A percentile compares a stretch with the other conserved stretches of the same genome.
phyloP scores from a whole-genome alignment of 2,888 invertebrate species.

The Mimachlamys varia region DNA sequence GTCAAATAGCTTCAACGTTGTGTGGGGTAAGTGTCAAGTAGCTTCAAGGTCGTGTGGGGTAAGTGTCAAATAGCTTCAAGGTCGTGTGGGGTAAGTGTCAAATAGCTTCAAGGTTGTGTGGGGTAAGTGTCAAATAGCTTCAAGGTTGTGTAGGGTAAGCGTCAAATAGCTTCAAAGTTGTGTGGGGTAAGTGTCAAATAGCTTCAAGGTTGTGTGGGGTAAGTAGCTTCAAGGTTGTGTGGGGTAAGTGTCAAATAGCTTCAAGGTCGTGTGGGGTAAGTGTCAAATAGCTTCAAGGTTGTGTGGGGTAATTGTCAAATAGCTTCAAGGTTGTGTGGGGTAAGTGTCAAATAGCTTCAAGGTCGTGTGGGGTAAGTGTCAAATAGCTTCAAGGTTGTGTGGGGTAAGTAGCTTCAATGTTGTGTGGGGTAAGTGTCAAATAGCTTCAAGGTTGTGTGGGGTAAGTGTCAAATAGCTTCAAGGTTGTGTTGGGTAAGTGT shows the following conservation, averaged over 20 bases:
- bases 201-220: slow-evolving; percentile 91
- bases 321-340: slow-evolving; percentile 91
- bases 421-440: too few species aligned
- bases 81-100: too few species aligned
- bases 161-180: slow-evolving; percentile 90
- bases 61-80: slow-evolving; percentile 90
- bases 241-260: too few species aligned
- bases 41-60: slow-evolving; percentile 91
- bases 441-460: slow-evolving; percentile 91
- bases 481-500: too few species aligned
- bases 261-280: slow-evolving; percentile 92
- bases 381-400: slow-evolving; percentile 90
- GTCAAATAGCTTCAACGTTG: slow-evolving; percentile 90
- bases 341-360: slow-evolving; percentile 91
- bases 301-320: too few species aligned
- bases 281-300: slow-evolving; percentile 90
- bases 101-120: slow-evolving; percentile 91
- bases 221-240: slow-evolving; percentile 90
- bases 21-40: too few species aligned
- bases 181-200: too few species aligned
- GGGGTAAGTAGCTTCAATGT: slow-evolving; percentile 91
- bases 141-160: slow-evolving; percentile 91
- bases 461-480: too few species aligned
- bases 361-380: too few species aligned
- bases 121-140: too few species aligned